Conservation (phyloP, 2,113 vertebrate species). For the Otus sunia region DNA sequence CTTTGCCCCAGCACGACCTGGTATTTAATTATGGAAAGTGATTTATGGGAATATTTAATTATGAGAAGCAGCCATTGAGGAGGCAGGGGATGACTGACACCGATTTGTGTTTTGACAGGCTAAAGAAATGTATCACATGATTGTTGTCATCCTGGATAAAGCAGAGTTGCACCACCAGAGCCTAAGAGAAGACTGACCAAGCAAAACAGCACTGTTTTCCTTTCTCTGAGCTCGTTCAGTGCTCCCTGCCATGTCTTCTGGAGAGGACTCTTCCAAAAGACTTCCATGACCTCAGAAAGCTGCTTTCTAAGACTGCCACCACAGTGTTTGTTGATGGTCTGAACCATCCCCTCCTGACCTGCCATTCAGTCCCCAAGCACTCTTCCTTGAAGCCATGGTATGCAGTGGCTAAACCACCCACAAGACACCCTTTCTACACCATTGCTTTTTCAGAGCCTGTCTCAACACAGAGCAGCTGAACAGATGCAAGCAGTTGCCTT, state of each 20-base stretch:
- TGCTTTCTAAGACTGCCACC: not conserved
- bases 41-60: not conserved
- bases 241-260: not conserved
- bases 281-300: not conserved
- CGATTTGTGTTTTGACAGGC: constrained; percentile 72
- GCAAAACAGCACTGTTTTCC: not conserved
- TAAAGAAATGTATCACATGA: constrained; percentile 82
- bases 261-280: not conserved
- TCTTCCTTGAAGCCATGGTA: not conserved
- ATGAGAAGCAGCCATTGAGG: not conserved
- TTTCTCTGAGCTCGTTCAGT: not conserved
- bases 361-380: not conserved
- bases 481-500: not conserved
- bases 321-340: not conserved
- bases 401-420: not conserved
- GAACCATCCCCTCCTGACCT: not conserved
- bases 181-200: not conserved
- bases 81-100: not conserved
- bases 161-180: not conserved
- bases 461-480: not conserved
- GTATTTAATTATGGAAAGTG: not conserved
- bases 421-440: not conserved
- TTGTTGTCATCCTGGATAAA: constrained; percentile 75
- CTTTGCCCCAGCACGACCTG: not conserved
- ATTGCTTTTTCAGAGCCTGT: not conserved